These are phyloP conservation scores for Micromys minutus DNA, from an alignment of 2,113 vertebrate genomes.

Conservation along the genomic window DNA sequence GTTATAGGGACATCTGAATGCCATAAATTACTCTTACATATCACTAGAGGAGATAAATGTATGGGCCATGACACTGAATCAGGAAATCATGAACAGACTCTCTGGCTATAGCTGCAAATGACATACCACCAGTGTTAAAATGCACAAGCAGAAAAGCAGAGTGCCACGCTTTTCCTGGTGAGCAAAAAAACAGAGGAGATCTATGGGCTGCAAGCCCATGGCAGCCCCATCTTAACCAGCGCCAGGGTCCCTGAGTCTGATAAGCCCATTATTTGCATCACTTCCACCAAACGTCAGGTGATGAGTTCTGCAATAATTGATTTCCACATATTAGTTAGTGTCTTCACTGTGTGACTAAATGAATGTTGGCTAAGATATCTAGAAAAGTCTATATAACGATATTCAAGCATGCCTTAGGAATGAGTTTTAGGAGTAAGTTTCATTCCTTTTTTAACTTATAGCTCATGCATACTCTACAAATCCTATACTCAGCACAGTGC, in stretches of 20 bases:
- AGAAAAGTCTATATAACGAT: conserved; percentile 2
- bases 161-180: not conserved
- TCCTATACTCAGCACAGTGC: not conserved
- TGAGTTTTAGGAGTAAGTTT: not conserved
- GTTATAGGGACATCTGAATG: not conserved
- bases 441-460: not conserved
- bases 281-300: not conserved
- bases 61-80: not conserved
- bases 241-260: not conserved
- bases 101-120: not conserved
- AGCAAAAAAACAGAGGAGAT: not conserved
- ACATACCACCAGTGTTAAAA: not conserved
- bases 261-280: not conserved
- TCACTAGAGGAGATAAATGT: conserved; percentile 8
- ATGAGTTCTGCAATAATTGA: not conserved
- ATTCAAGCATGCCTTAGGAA: not conserved
- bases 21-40: not conserved
- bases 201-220: not conserved
- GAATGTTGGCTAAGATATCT: not conserved
- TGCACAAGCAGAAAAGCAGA: not conserved
- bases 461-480: not conserved
- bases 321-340: not conserved
- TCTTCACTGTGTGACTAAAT: not conserved
- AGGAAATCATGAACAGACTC: not conserved
- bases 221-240: not conserved